Percentiles rank a stretch among this genome's conserved stretches.
Conservation (phyloP, 2,888 invertebrate species). For the Panopea generosa region DNA sequence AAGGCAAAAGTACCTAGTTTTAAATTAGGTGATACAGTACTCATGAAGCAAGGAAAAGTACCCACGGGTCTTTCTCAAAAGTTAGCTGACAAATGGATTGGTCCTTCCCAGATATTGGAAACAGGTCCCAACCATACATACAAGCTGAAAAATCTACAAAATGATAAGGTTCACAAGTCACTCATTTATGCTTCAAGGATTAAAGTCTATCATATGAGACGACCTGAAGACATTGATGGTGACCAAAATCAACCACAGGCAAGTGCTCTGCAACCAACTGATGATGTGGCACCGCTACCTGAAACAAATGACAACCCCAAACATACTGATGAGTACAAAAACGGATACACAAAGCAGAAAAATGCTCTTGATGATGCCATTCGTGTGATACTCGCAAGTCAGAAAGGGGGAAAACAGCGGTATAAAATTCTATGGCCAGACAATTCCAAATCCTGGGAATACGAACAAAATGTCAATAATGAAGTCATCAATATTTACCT, state of each 20-base stretch:
- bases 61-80: slow-evolving; percentile 31
- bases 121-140: slow-evolving; percentile 43
- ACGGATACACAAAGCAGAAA: not conserved
- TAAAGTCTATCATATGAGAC: slow-evolving; percentile 31
- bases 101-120: slow-evolving; percentile 36
- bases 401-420: slow-evolving; percentile 22
- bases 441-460: slow-evolving; percentile 19
- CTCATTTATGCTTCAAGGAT: slow-evolving; percentile 32
- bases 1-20: slow-evolving; percentile 31
- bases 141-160: slow-evolving; percentile 15
- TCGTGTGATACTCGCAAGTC: slow-evolving; percentile 16
- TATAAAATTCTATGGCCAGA: slow-evolving; percentile 29
- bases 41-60: slow-evolving; percentile 7
- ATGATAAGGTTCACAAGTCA: slow-evolving; percentile 12
- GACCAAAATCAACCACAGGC: not conserved
- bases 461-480: slow-evolving; percentile 9
- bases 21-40: slow-evolving; percentile 33
- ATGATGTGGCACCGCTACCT: not conserved
- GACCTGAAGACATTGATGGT: not conserved
- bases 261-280: not conserved
- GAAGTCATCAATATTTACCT: slow-evolving; percentile 9
- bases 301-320: not conserved
- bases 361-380: not conserved
- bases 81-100: slow-evolving; percentile 32
- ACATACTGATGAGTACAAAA: slow-evolving; percentile 6